Conservation (phyloP, 1,140 invertebrate species). For the Achroia grisella region DNA sequence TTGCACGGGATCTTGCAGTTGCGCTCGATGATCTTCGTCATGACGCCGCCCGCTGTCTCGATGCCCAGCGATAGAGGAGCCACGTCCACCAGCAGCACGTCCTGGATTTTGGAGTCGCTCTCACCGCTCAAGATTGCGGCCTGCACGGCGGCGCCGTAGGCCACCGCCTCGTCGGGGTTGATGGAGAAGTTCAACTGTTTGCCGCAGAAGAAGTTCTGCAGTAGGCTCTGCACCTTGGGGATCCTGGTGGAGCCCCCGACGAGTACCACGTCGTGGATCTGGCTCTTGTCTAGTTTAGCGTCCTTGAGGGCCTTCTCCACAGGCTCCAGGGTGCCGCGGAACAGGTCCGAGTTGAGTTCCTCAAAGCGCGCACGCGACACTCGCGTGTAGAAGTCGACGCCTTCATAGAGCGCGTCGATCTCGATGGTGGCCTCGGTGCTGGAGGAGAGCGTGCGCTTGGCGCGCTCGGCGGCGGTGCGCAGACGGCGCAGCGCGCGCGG, state of each 20-base stretch:
- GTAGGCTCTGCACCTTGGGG: constrained; percentile 63
- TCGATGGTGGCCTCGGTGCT: constrained; percentile 59
- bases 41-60: constrained; percentile 72
- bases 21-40: constrained; percentile 75
- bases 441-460: constrained; percentile 58
- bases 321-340: constrained; percentile 59
- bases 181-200: constrained; percentile 61
- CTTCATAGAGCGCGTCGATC: constrained; percentile 55
- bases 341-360: constrained; percentile 57
- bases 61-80: constrained; percentile 71
- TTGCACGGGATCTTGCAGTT: constrained; percentile 75
- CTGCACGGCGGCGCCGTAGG: constrained; percentile 55
- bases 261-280: constrained; percentile 79
- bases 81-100: constrained; percentile 65
- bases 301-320: constrained; percentile 76
- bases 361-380: constrained; percentile 51
- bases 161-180: constrained; percentile 61
- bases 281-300: constrained; percentile 77
- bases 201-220: constrained; percentile 56
- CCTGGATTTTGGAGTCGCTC: constrained; percentile 70
- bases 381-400: constrained; percentile 55
- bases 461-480: constrained; percentile 73
- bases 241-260: constrained; percentile 80
- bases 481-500: constrained; percentile 72
- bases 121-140: constrained; percentile 47